Evolutionary conservation across 92 coral and sea anemone genomes (phyloP), one percentile per base, ranked within the genome.

Genomic region (Epizoanthus scotinus): DNA sequence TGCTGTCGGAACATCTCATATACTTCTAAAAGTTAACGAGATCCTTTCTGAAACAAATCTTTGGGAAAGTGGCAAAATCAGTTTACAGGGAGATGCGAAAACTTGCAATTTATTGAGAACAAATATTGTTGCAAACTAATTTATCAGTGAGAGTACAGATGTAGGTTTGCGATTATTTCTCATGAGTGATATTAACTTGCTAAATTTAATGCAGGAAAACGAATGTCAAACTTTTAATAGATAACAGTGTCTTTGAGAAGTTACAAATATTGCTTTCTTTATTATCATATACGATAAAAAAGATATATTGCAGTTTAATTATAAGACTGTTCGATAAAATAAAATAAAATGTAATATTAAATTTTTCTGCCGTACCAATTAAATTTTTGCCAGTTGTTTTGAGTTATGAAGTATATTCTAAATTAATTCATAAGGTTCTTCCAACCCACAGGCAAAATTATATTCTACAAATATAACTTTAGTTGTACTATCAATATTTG

Each of bases 111-210:
- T 75, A 58, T 58, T 75, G 69, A 38, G 27, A 59, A 34, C 44
- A 27, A 60, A 75, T 40, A 22, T 54, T 22, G 52, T 40, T 58
- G 25, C 28, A 75, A 75, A 75, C 42, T 58, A 59, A 15, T 73
- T 73, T 73, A 49, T 31, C 79, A 58, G 81, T 58, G 55, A 75
- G 40, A 75, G 81, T 27, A 34, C 81, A 75, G 81, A 63, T 75
- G 81, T 58, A 57, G 40, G 24, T 75, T 75, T 47, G 55, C 13
- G 20, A 21, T 31, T 12, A 57, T 34, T 31, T 75, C 49, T 60
- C 38, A 38, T 40, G 14, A 47, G 52, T 75, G 40, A 21, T 18
- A 75, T 24, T 28, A 57, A 36, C 25, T 75, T 12, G 3, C 22
- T 59, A 22, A 26, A 50, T 12, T 1, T 0, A 14, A 71, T 31